Percentiles rank a stretch among this genome's conserved stretches.
Conservation (phyloP, 2,797 vertebrate genomes). For the Tamandua tetradactyla region DNA sequence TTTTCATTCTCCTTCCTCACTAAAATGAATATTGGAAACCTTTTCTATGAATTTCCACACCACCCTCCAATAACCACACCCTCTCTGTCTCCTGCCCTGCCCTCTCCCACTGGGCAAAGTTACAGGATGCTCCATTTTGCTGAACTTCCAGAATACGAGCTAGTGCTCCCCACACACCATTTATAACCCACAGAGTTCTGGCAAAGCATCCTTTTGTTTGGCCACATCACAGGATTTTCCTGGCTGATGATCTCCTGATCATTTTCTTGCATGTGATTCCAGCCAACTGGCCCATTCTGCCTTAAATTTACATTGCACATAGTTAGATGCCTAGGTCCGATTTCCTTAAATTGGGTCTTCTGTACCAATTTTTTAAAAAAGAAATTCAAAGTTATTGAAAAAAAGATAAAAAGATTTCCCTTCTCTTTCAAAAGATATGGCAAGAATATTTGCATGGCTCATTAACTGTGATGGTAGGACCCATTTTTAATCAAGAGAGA, state of each 20-base stretch:
- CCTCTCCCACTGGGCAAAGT: fast-evolving
- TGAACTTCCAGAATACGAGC: fast-evolving
- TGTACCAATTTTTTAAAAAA: neutral
- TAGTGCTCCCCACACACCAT: fast-evolving
- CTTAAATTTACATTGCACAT: neutral
- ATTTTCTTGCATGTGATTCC: neutral
- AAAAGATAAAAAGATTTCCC: neutral
- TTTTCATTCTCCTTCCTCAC: neutral
- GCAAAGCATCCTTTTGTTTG: fast-evolving
- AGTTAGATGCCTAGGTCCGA: neutral
- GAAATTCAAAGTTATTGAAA: neutral
- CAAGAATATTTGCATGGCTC: too few relatives aligned
- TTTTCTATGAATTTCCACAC: neutral
- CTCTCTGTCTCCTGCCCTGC: fast-evolving
- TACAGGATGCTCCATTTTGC: neutral
- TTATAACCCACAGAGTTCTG: fast-evolving
- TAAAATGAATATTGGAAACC: neutral
- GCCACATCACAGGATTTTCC: too few relatives aligned
- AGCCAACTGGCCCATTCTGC: neutral
- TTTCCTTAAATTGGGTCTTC: neutral
- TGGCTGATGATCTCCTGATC: neutral
- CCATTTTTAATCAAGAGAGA: neutral
- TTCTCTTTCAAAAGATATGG: neutral
- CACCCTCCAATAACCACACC: fast-evolving
- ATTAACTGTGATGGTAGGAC: neutral